Conservation (phyloP, 1,140 invertebrate genomes). For the Pentalonia nigronervosa region DNA sequence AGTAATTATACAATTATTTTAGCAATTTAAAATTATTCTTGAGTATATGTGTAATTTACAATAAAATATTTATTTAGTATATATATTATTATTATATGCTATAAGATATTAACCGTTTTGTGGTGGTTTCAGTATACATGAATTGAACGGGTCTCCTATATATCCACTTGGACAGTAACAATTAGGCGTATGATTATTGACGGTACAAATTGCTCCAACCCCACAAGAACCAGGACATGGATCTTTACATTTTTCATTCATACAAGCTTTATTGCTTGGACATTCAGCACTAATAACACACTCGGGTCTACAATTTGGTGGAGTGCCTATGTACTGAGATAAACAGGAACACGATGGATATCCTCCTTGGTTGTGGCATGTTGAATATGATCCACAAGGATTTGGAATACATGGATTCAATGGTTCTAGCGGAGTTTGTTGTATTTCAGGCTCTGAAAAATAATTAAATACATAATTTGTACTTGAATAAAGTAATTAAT, state of each 20-base stretch:
- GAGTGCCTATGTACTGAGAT: constrained; percentile 71
- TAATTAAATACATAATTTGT: constrained; percentile 62
- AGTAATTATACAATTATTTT: background rate
- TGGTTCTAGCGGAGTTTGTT: constrained; percentile 59
- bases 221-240: constrained; percentile 77
- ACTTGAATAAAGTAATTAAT: constrained; percentile 63
- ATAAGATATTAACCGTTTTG: constrained; percentile 63
- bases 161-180: constrained; percentile 68
- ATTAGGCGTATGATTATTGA: constrained; percentile 68
- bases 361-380: constrained; percentile 67
- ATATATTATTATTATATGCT: no score
- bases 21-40: background rate
- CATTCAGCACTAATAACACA: constrained; percentile 73
- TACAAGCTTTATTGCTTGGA: constrained; percentile 70
- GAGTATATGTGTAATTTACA: background rate
- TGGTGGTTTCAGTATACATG: constrained; percentile 65
- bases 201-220: constrained; percentile 65
- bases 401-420: constrained; percentile 64
- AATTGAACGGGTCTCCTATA: constrained; percentile 67
- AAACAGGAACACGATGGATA: constrained; percentile 71
- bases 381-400: constrained; percentile 67
- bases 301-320: constrained; percentile 74
- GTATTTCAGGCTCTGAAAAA: constrained; percentile 61
- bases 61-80: background rate
- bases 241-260: constrained; percentile 73